These are phyloP conservation scores for Mythimna lalbum DNA, from an alignment of 2,888 invertebrate genomes.

Conservation along the genomic window DNA sequence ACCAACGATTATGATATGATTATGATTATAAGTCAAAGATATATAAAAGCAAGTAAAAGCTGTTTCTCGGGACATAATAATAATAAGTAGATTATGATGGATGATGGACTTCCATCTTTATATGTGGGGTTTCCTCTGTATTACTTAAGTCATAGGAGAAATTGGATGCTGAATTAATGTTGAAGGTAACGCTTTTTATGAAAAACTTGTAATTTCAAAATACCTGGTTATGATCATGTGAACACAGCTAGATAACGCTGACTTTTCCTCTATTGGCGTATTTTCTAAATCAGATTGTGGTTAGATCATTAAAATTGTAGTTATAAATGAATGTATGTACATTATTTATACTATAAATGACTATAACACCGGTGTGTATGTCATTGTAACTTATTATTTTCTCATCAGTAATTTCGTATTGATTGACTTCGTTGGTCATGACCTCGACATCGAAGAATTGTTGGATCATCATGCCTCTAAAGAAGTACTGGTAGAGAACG, in stretches of 20 bases:
- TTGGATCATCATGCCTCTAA: constrained; percentile 35
- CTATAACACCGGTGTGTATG: neutral
- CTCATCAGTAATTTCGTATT: constrained; percentile 31
- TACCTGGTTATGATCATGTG: neutral
- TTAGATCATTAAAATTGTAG: constrained; percentile 3
- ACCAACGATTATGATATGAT: constrained; percentile 10
- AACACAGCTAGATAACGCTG: constrained; percentile 1
- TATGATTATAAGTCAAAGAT: constrained; percentile 4
- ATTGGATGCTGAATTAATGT: neutral
- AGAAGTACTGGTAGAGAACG: neutral
- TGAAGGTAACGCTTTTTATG: too few relatives aligned
- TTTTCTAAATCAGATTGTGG: neutral
- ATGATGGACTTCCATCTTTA: constrained; percentile 1
- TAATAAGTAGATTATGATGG: constrained; percentile 11
- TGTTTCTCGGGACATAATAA: neutral
- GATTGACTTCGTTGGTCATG: constrained; percentile 26
- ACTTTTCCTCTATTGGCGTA: neutral
- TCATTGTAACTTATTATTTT: constrained; percentile 28
- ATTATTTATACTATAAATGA: neutral
- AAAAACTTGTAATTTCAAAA: neutral
- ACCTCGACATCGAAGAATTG: constrained; percentile 49
- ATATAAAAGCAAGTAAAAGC: constrained; percentile 34
- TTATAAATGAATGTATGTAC: constrained; percentile 1
- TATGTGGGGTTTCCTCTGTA: neutral
- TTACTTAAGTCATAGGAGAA: neutral